A percentile compares a stretch with the other conserved stretches of the same genome.
Conservation (phyloP, 2,113 vertebrate species). For the Fulica atra region DNA sequence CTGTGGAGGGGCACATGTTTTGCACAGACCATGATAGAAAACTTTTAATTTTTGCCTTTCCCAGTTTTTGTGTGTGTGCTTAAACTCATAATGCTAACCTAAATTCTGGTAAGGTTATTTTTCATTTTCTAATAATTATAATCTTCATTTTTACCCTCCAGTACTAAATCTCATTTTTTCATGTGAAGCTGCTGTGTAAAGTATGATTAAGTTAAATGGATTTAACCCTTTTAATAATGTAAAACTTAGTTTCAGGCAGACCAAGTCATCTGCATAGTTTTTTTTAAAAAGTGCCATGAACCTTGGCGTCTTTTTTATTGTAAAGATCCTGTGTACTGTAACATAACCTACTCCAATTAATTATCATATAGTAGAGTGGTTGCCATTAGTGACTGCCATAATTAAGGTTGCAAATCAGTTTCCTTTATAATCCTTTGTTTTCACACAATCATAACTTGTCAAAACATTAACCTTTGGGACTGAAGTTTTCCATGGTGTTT, state of each 20-base stretch:
- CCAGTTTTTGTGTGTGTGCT: not conserved
- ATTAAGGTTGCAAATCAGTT: conserved; percentile 39
- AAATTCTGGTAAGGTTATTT: conserved; percentile 21
- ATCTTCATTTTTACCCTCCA: conserved; percentile 20
- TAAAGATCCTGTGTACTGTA: not conserved
- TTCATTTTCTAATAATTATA: conserved; percentile 40
- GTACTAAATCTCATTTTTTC: conserved; percentile 53
- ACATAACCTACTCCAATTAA: conserved; percentile 9
- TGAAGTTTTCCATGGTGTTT: not conserved
- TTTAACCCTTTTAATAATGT: conserved; percentile 54
- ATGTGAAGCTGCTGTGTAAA: conserved; percentile 27
- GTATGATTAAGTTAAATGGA: conserved; percentile 44
- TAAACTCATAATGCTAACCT: conserved; percentile 13
- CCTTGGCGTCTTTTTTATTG: not conserved
- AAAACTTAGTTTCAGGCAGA: conserved; percentile 50
- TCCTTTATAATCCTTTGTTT: conserved; percentile 43
- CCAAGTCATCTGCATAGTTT: not conserved
- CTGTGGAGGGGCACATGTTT: not conserved
- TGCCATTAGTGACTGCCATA: conserved; percentile 36
- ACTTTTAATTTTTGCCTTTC: conserved; percentile 9
- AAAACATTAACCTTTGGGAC: conserved; percentile 7
- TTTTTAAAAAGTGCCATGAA: not conserved
- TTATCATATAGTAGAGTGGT: conserved; percentile 40
- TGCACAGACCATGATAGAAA: not conserved
- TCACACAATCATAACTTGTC: conserved; percentile 29